These are phyloP conservation scores for Drosophila virilis DNA, from an alignment of 1,140 invertebrate species.

Conservation along the genomic window DNA sequence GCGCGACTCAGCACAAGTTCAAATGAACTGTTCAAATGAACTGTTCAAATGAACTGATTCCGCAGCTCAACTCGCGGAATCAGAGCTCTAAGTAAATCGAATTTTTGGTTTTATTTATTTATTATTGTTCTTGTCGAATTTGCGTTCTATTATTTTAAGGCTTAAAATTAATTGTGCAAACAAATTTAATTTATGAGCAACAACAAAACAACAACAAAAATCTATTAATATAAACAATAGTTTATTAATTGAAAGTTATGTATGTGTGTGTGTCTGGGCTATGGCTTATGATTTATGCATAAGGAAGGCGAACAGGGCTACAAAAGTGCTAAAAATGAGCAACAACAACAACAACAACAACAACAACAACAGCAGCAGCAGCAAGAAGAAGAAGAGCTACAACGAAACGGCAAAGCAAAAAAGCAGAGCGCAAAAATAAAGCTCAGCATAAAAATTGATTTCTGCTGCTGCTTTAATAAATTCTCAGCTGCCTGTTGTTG, in stretches of 20 bases:
- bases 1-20: not conserved
- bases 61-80: not conserved
- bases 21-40: constrained; percentile 15
- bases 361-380: constrained; percentile 1
- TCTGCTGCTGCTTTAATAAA: constrained; percentile 80
- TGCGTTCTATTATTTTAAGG: constrained; percentile 6
- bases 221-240: constrained; percentile 79
- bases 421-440: constrained; percentile 54
- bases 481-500: constrained; percentile 37
- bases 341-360: constrained; percentile 21
- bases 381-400: too few relatives aligned
- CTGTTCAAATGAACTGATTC: constrained; percentile 14
- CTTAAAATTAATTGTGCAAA: constrained; percentile 72
- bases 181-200: constrained; percentile 52
- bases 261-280: constrained; percentile 20
- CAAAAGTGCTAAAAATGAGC: constrained; percentile 3
- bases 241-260: constrained; percentile 79
- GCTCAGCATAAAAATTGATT: constrained; percentile 76
- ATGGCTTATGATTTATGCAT: constrained; percentile 60
- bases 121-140: not conserved
- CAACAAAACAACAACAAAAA: constrained; percentile 34
- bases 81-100: constrained; percentile 3
- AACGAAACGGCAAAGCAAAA: constrained; percentile 24
- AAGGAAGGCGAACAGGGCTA: constrained; percentile 1
- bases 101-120: constrained; percentile 1